Conservation (phyloP, 1,140 invertebrate species). For the Pentalonia nigronervosa region DNA sequence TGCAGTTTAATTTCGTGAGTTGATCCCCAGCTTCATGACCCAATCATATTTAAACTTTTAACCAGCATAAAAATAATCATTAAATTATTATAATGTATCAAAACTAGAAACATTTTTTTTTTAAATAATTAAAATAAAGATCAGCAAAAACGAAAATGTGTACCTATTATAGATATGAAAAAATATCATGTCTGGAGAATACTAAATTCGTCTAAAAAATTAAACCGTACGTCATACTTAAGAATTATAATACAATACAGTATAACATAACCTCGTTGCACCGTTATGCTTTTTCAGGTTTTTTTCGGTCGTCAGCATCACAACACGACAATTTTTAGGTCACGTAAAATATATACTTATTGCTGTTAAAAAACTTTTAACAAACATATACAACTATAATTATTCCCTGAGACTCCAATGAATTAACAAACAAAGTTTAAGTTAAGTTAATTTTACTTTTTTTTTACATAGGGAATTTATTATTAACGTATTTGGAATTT, state of each 20-base stretch:
- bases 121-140: neutral
- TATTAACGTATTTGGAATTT: slow-evolving; percentile 18
- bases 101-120: neutral
- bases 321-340: neutral
- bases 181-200: neutral
- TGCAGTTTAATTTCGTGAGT: neutral
- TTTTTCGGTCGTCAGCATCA: neutral
- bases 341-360: neutral
- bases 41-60: neutral
- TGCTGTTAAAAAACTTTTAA: neutral
- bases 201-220: neutral
- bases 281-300: neutral
- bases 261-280: neutral
- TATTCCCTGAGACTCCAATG: neutral
- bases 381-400: neutral
- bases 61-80: neutral
- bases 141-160: neutral
- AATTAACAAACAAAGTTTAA: slow-evolving; percentile 37
- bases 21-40: neutral
- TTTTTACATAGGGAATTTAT: neutral
- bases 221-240: neutral
- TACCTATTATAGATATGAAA: neutral
- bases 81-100: too few species aligned
- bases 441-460: slow-evolving; percentile 37
- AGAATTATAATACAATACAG: neutral